Evolutionary conservation across 2,797 vertebrate species (phyloP).

Genomic region (Eutrigla gurnardus): DNA sequence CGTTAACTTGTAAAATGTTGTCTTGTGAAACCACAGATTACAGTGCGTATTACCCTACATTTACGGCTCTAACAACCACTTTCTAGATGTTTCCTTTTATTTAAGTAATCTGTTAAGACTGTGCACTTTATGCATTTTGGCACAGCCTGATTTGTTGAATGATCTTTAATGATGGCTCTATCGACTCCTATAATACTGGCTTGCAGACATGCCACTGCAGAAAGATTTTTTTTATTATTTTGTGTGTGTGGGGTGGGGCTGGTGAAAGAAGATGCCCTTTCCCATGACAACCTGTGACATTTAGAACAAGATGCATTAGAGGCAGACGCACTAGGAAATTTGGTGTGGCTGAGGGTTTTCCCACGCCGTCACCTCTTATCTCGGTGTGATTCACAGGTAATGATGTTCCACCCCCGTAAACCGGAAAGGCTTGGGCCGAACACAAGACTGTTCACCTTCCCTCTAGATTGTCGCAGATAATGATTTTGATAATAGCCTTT

Average conservation of each 20-base stretch:
- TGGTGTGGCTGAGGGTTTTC: slow-evolving; percentile 66
- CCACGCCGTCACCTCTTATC: slow-evolving; percentile 60
- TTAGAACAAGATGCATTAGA: slow-evolving; percentile 63
- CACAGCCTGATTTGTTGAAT: slow-evolving; percentile 22
- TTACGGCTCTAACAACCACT: slow-evolving; percentile 35
- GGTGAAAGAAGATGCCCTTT: slow-evolving; percentile 57
- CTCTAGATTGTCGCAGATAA: slow-evolving; percentile 15
- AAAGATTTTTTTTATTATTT: background rate
- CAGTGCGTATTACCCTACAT: slow-evolving; percentile 43
- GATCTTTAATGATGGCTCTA: slow-evolving; percentile 19
- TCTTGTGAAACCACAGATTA: slow-evolving; percentile 64
- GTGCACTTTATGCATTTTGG: slow-evolving; percentile 15
- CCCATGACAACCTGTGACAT: slow-evolving; percentile 70
- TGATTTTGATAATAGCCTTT: slow-evolving; percentile 11
- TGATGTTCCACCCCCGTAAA: slow-evolving; percentile 26
- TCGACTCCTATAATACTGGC: slow-evolving; percentile 3
- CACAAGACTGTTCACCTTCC: slow-evolving; percentile 5
- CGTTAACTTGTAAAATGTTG: slow-evolving; percentile 56
- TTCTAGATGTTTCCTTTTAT: slow-evolving; percentile 30
- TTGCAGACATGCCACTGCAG: slow-evolving; percentile 16
- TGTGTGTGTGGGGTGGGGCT: background rate
- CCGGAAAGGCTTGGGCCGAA: slow-evolving; percentile 18
- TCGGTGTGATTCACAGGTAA: slow-evolving; percentile 68
- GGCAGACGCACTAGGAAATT: slow-evolving; percentile 56
- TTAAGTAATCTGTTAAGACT: background rate